Base-by-base conservation (phyloP, 2,888 invertebrate species). In the Hemistola chrysoprasaria region DNA sequence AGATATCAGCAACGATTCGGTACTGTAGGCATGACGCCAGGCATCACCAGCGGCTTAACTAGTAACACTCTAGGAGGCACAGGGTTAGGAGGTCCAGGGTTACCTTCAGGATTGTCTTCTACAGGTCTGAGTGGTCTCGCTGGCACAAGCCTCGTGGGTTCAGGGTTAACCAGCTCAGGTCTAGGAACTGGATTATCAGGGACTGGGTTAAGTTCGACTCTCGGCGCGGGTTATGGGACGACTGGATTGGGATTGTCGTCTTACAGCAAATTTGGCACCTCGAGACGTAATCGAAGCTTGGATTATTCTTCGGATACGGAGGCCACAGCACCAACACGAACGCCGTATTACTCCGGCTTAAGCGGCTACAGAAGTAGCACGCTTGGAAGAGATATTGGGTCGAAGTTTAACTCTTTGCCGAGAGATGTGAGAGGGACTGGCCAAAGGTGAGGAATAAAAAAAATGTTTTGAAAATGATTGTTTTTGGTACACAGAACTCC, bases 221-320 rank as follows among this genome's bases (percentile, higher is more conserved):
- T 87, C 6, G 80, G 82, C 27, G 73, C 65, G 30, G 76, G 78
- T 11, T 87, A 87, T 44, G 86, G 86, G 11, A 85, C 87, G 1
- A 74, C 82, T 6, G 85, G 85, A 3, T 59, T 87, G 29, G 87
- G 87, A 11, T 47, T 87, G 25, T 64, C 79, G 64, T 90, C 72
- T 56, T 90, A 78, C 71, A 88, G 75, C 49, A 88, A 88, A 59
- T 91, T 90, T 56, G 89, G 95, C 3, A 86, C 95, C 47, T 91
- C 92, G 1, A 91, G 95, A 62, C 92, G 96, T 51, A 94, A 95
- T 62, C 90, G 95, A 59, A 95, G 94, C 53, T 86, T 98, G 71
- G 97, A 97, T 82, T 97, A 97, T 78, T 97, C 97, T 11, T 98
- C 98, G 32, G 98, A 98, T 71, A 98, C 98, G 0, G 98, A 98